A percentile compares a stretch with the other conserved stretches of the same genome.
phyloP scores from a whole-genome alignment of 2,797 vertebrate species.

The Mustela erminea region DNA sequence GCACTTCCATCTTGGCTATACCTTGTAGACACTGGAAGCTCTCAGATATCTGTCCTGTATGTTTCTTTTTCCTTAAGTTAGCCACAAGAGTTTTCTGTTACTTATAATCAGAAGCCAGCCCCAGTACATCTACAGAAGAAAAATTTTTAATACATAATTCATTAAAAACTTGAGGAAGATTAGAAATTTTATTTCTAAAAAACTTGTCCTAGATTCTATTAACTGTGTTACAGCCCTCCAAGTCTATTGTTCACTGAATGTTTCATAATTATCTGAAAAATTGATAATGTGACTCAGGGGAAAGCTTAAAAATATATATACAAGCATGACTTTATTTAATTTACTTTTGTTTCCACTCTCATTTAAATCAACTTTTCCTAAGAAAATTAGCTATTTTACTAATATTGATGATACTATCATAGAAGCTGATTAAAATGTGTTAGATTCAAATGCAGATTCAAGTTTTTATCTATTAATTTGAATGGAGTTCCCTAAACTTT shows the following conservation, averaged over 20 bases:
- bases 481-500: slow-evolving; percentile 7
- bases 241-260: background rate
- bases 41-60: background rate
- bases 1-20: background rate
- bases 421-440: slow-evolving; percentile 19
- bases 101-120: background rate
- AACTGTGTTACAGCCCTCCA: background rate
- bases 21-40: background rate
- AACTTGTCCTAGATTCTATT: background rate
- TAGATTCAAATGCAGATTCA: slow-evolving; percentile 11
- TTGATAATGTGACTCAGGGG: background rate
- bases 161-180: background rate
- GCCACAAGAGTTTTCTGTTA: background rate
- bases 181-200: slow-evolving; percentile 12
- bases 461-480: slow-evolving; percentile 2
- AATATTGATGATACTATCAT: background rate
- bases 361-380: slow-evolving; percentile 27
- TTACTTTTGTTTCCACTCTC: background rate
- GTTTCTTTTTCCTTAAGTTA: background rate
- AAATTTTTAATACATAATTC: background rate
- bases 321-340: background rate
- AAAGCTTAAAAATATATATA: background rate
- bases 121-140: background rate
- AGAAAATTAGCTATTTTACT: slow-evolving; percentile 14
- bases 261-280: background rate